These are phyloP conservation scores for Amphiura filiformis DNA, from an alignment of 35 echinoderm and acorn worm genomes.

Conservation along the genomic window DNA sequence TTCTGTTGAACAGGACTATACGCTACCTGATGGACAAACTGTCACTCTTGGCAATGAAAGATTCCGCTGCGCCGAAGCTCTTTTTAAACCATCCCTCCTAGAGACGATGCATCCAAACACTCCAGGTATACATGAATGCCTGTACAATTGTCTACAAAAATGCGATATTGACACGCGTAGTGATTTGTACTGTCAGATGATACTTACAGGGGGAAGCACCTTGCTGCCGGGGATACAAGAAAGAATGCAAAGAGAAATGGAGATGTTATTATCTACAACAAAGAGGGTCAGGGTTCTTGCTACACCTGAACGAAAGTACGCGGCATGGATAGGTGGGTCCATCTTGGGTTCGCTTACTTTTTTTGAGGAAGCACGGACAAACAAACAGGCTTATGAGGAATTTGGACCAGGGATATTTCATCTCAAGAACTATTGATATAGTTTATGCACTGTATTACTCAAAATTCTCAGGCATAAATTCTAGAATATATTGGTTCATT, in stretches of 20 bases:
- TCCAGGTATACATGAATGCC: slow-evolving; percentile 15
- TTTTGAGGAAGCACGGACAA: slow-evolving; percentile 14
- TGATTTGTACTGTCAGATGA: slow-evolving; percentile 12
- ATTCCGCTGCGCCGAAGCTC: slow-evolving; percentile 33
- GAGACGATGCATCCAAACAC: background rate
- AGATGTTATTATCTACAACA: background rate
- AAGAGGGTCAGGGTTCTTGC: slow-evolving; percentile 34
- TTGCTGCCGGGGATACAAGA: slow-evolving; percentile 31
- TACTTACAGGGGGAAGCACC: slow-evolving; percentile 25
- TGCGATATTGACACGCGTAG: slow-evolving; percentile 32
- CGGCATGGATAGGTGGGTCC: slow-evolving; percentile 40
- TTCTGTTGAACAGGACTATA: background rate
- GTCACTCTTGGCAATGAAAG: slow-evolving; percentile 30
- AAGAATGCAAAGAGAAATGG: slow-evolving; percentile 26
- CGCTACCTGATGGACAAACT: slow-evolving; percentile 23
- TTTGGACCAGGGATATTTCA: slow-evolving; percentile 14
- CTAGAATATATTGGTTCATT: no score
- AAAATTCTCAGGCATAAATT: no score
- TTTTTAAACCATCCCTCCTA: slow-evolving; percentile 15
- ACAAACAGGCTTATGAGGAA: slow-evolving; percentile 25
- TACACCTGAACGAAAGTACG: slow-evolving; percentile 4
- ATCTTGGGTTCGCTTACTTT: slow-evolving; percentile 15
- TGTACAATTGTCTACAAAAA: slow-evolving; percentile 20
- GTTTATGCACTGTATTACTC: no score
- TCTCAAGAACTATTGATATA: no score